Base-by-base conservation (phyloP, 2,797 vertebrate genomes). In the Eleutherodactylus coqui region DNA sequence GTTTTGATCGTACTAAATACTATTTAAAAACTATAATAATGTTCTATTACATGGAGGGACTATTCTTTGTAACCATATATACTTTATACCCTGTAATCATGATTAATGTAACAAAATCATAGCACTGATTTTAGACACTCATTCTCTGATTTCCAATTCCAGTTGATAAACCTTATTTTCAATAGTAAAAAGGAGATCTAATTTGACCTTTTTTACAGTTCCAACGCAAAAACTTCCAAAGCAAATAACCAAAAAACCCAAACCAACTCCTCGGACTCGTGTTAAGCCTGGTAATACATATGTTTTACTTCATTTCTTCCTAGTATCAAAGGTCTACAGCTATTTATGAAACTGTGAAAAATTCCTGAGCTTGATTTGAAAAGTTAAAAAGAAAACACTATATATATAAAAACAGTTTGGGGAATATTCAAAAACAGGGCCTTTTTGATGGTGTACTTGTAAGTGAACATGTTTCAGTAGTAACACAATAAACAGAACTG, bases 141-240 rank as follows among this genome's bases (percentile, higher is more conserved):
- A 82, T 67, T 47, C 21, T 49, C 17, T 49, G 8, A 53, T 55
- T 32, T 17, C 6, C 27, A 9, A 32, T 32, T 32, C 17, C 13
- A 51, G 21, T 72, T 27, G 32, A 47, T 4, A 55, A 17, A 55
- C 47, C 11, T 43, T 62, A 29, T 2, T 60, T 64, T 60, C 27
- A 60, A 8, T 32, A 75, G 29, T 55, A 34, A 47, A 72, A 16
- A 13, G 38, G 14, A 75, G 10, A 9, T 83, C 4, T 58, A 41
- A 85, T 78, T 80, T 32, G 90, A 1, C 51, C 91, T 84, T 55
- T 49, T 87, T 93, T 93, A 86, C 90, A 93, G 92, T 86, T 90
- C 90, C 91, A 87, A 91, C 89, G 90, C 89, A 0, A 87, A 87
- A 87, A 55, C 55, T 81, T 75, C 70, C 58, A 62, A 13, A 53